These are phyloP conservation scores for Menidia beryllina DNA, from an alignment of 2,113 vertebrate genomes.

Conservation along the genomic window DNA sequence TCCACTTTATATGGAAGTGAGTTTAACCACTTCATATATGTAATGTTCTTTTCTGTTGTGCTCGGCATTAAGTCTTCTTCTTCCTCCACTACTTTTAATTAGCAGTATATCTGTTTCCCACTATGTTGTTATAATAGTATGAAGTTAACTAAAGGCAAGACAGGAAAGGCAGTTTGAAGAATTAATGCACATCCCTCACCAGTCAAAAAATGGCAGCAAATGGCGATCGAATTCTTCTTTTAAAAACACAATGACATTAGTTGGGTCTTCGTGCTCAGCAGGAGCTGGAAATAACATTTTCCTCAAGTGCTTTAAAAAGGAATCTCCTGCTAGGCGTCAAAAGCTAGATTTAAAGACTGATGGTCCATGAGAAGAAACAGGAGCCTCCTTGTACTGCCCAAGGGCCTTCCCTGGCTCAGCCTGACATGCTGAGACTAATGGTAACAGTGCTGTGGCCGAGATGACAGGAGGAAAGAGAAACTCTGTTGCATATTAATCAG, in stretches of 20 bases:
- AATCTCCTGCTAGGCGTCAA: slow-evolving; percentile 47
- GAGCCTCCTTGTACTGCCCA: slow-evolving; percentile 50
- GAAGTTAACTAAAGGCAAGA: slow-evolving; percentile 27
- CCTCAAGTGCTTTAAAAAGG: slow-evolving; percentile 50
- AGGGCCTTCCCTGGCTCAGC: slow-evolving; percentile 48
- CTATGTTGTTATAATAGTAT: slow-evolving; percentile 37
- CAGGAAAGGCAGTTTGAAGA: slow-evolving; percentile 8
- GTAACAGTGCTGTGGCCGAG: slow-evolving; percentile 9
- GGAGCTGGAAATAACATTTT: slow-evolving; percentile 41
- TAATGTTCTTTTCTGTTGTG: slow-evolving; percentile 12
- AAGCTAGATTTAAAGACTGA: slow-evolving; percentile 55
- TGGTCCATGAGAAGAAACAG: slow-evolving; percentile 40
- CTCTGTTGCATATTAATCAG: not conserved
- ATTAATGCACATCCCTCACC: not conserved
- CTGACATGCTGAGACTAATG: slow-evolving; percentile 50
- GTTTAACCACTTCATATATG: slow-evolving; percentile 1
- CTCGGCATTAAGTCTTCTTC: slow-evolving; percentile 32
- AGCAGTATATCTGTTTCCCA: slow-evolving; percentile 59
- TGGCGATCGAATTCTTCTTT: slow-evolving; percentile 3
- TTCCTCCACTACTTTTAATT: slow-evolving; percentile 59
- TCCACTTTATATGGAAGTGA: slow-evolving; percentile 6
- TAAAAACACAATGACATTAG: slow-evolving; percentile 1
- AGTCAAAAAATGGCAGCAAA: not conserved
- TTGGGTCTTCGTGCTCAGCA: slow-evolving; percentile 16
- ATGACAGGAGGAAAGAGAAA: not conserved